Conservation (phyloP, 2,113 vertebrate genomes). For the Lophochroa leadbeateri region DNA sequence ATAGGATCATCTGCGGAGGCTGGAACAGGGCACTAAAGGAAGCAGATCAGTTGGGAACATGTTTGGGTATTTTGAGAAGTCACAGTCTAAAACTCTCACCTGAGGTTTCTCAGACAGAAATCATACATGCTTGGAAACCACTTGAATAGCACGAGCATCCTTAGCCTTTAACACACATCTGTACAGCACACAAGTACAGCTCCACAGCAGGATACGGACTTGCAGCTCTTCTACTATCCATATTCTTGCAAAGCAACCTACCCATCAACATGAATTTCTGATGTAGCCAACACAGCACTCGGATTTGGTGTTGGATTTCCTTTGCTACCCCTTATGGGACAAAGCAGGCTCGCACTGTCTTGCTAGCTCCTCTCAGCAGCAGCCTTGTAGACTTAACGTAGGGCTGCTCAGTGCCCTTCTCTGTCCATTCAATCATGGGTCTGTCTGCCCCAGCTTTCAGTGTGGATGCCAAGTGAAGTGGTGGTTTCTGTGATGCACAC, state of each 20-base stretch:
- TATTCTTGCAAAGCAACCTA: background rate
- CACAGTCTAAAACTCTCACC: background rate
- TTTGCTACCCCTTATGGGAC: background rate
- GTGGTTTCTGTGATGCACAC: background rate
- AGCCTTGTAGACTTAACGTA: background rate
- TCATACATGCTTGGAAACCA: background rate
- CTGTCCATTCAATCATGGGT: background rate
- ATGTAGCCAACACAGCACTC: background rate
- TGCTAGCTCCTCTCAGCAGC: background rate
- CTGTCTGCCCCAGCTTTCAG: background rate
- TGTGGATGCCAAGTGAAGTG: background rate
- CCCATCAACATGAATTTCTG: background rate
- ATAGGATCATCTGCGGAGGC: too few species aligned
- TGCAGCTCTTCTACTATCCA: background rate
- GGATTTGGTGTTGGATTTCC: background rate
- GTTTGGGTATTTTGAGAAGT: too few species aligned
- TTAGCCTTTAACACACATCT: background rate
- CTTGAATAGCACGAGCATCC: background rate
- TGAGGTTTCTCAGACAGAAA: background rate
- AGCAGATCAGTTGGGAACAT: too few species aligned
- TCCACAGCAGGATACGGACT: rapidly evolving
- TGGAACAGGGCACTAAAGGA: too few species aligned
- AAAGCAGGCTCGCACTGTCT: background rate
- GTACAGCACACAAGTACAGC: rapidly evolving
- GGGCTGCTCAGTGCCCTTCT: background rate